Evolutionary conservation across 1,140 invertebrate genomes (phyloP).

Genomic region (Drosophila elegans): DNA sequence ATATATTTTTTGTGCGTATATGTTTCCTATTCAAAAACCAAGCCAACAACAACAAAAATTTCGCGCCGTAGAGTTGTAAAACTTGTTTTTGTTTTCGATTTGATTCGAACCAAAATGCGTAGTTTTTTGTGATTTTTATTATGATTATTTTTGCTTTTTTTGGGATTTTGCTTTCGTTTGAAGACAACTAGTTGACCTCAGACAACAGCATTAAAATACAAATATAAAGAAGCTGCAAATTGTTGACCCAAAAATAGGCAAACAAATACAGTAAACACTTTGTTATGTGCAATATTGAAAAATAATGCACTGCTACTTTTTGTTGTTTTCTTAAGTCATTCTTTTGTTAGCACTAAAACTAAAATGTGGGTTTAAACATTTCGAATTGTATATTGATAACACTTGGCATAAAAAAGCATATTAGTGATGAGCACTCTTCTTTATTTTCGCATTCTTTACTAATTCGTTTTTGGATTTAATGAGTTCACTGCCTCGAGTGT

Average conservation of each 20-base stretch:
- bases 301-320: no score
- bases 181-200: constrained; percentile 64
- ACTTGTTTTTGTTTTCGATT: constrained; percentile 76
- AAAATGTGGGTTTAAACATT: no score
- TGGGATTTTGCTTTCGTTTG: constrained; percentile 63
- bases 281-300: no score
- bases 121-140: constrained; percentile 58
- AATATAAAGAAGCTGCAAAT: constrained; percentile 32
- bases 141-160: constrained; percentile 6
- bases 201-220: constrained; percentile 58
- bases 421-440: no score
- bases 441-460: no score
- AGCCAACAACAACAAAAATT: constrained; percentile 60
- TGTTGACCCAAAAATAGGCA: constrained; percentile 42
- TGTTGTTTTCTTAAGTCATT: no score
- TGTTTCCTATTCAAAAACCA: constrained; percentile 62
- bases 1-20: constrained; percentile 7
- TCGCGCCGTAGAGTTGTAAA: constrained; percentile 77
- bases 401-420: no score
- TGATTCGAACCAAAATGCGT: constrained; percentile 66
- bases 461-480: no score
- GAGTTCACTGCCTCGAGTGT: background rate
- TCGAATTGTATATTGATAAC: no score
- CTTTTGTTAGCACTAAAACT: no score
- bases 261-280: constrained; percentile 9